Evolutionary conservation across 2,797 vertebrate genomes (phyloP), one percentile per base, ranked within the genome.

Genomic region (Enteromius argenteus): DNA sequence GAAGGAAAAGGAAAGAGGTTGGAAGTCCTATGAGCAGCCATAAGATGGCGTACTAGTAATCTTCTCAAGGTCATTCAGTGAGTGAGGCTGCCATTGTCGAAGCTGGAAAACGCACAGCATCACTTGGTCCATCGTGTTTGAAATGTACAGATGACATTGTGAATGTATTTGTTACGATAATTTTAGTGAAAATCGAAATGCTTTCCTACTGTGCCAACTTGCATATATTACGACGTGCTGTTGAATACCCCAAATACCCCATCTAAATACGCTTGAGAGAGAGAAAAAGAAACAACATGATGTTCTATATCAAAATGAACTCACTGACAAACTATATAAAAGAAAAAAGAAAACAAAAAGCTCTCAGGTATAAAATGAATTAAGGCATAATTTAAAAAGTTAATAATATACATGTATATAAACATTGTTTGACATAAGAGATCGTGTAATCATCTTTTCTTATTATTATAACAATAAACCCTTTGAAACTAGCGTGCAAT

Each of bases 51-150:
- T 53, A 78, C 8, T 81, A 67, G 27, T 37, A 56, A 86, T 1
- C 58, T 73, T 44, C 79, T 92, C 90, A 95, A 95, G 94, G 93
- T 95, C 91, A 94, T 69, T 77, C 68, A 42, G 84, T 93, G 91
- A 90, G 89, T 85, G 74, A 88, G 84, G 76, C 86, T 69, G 85
- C 87, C 86, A 90, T 76, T 13, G 82, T 44, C 2, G 60, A 82
- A 84, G 81, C 51, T 68, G 30, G 56, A 80, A 71, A 79, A 15
- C 51, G 81, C 85, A 78, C 73, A 80, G 42, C 80, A 85, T 87
- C 80, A 67, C 71, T 46, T 64, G 66, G 56, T 62, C 46, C 81
- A 69, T 83, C 5, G 14, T 13, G 2, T 68, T 56, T 68, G 32
- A 42, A 3, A 30, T 1, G 5, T 5, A 6, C 11, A 81, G 3